Percentiles rank a stretch among this genome's conserved stretches.
phyloP scores from a whole-genome alignment of 35 echinoderm and acorn worm genomes.

The Anneissia japonica region DNA sequence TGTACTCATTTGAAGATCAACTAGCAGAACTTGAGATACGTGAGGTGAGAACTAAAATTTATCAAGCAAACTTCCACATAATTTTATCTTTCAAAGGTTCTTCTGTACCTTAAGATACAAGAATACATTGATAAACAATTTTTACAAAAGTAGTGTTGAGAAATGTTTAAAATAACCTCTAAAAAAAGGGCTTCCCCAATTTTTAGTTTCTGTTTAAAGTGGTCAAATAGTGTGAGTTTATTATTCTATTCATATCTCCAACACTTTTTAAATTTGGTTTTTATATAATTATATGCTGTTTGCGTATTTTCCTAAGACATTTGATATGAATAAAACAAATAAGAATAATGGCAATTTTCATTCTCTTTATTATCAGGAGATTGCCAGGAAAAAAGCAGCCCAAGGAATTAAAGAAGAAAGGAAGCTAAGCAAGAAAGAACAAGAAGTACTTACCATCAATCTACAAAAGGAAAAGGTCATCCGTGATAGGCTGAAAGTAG shows the following conservation, averaged over 20 bases:
- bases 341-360: too few relatives aligned
- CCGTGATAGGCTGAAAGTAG: slow-evolving; percentile 53
- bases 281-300: not conserved
- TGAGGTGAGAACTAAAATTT: slow-evolving; percentile 41
- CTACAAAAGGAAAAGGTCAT: slow-evolving; percentile 61
- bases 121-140: too few relatives aligned
- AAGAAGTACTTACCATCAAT: slow-evolving; percentile 68
- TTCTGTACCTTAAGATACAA: too few relatives aligned
- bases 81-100: too few relatives aligned
- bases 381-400: slow-evolving; percentile 60
- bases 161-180: too few relatives aligned
- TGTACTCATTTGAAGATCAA: slow-evolving; percentile 85
- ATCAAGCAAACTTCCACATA: too few relatives aligned
- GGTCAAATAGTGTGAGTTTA: too few relatives aligned
- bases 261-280: too few relatives aligned
- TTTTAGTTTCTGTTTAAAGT: too few relatives aligned
- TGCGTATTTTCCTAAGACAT: not conserved
- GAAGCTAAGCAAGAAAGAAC: slow-evolving; percentile 87
- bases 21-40: slow-evolving; percentile 72
- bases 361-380: slow-evolving; percentile 37
- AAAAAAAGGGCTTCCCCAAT: too few relatives aligned
- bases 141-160: too few relatives aligned
- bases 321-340: not conserved
- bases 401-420: slow-evolving; percentile 71
- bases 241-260: too few relatives aligned